phyloP scores from a whole-genome alignment of 2,113 vertebrate species.

The Mesitornis unicolor region DNA sequence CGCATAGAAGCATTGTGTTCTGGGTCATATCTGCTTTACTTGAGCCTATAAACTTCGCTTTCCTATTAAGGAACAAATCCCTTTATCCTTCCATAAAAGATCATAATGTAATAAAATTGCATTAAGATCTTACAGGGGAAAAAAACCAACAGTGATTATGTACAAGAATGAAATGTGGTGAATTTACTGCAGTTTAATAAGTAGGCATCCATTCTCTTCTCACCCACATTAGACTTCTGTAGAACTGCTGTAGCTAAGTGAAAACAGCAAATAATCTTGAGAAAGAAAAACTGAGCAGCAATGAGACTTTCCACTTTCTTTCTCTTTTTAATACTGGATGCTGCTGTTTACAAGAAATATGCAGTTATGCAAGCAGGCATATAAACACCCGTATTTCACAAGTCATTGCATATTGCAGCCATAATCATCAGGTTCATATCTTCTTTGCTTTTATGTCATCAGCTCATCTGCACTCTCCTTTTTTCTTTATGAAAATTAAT shows the following conservation, averaged over 20 bases:
- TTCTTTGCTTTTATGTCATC: neutral
- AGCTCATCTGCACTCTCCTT: neutral
- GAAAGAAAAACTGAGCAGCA: neutral
- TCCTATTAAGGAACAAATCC: slow-evolving; percentile 28
- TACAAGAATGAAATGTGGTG: neutral
- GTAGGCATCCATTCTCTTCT: neutral
- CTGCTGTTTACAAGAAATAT: neutral
- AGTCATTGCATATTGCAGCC: neutral
- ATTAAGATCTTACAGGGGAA: neutral
- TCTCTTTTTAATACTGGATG: neutral
- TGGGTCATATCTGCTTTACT: neutral
- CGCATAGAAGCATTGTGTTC: neutral
- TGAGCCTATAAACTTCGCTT: neutral
- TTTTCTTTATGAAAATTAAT: neutral
- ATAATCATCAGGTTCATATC: neutral
- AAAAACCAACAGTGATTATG: neutral
- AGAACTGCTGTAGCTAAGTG: neutral
- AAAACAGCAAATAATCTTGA: neutral
- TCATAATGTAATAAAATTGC: slow-evolving; percentile 5
- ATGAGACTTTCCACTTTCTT: neutral
- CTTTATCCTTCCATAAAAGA: slow-evolving; percentile 5
- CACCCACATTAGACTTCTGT: neutral
- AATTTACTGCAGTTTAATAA: neutral
- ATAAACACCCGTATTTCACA: neutral
- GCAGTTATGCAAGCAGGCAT: neutral